Evolutionary conservation across 2,888 invertebrate genomes (phyloP), one percentile per base, ranked within the genome.

Genomic region (Epiblema foenella): DNA sequence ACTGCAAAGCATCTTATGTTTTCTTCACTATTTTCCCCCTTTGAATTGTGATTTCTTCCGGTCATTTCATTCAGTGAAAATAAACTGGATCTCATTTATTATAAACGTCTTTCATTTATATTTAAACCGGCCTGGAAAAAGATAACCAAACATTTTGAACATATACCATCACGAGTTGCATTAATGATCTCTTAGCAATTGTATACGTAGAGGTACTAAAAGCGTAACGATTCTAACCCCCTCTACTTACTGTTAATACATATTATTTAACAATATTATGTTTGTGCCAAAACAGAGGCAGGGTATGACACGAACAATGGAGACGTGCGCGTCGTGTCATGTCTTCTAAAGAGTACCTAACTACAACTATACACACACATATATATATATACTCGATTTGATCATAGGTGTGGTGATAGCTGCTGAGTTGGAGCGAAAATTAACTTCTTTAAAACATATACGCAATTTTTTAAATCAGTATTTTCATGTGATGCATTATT

Each of bases 41-140:
- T 51, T 11, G 17, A 62, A 37, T 66, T 29, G 33, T 20, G 24
- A 24, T 69, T 57, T 52, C 46, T 63, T 58, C 69, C 54, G 66
- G 64, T 69, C 57, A 24, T 56, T 54, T 71, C 10, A 46, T 52
- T 65, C 63, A 54, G 62, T 66, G 29, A 58, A 67, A 69, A n/a
- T 54, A 60, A 20, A 64, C 10, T 20, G 39, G 57, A 29, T 33
- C 69, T 68, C 37, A 60, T 69, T 74, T 72, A 73, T 77, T 76
- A 77, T 75, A 69, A 76, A 76, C 77, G 73, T 60, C 73, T 72
- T 69, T 80, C 75, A 81, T 78, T 90, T 87, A 89, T 87, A 90
- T 89, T 84, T 89, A 89, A 88, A 87, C 86, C 87, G 83, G 83
- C 91, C 91, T 91, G 91, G 69, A 89, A 92, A 84, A 63, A 77